Percentiles rank a stretch among this genome's conserved stretches.
phyloP scores from a whole-genome alignment of 2,797 vertebrate species.

The Parauchenoglanis ngamensis region DNA sequence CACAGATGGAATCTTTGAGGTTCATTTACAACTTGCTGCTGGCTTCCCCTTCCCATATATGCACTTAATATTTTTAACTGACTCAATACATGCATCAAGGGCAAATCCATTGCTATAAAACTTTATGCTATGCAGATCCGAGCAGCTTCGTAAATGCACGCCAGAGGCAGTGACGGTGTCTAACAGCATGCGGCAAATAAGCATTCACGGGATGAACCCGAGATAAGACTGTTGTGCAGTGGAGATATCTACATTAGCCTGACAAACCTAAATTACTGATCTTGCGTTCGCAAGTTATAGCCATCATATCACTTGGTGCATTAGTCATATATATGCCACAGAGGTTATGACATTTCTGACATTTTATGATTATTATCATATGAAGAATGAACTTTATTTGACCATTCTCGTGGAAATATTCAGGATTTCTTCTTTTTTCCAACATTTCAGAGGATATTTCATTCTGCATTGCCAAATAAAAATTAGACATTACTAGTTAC shows the following conservation, averaged over 20 bases:
- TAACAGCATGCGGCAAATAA: slow-evolving; percentile 43
- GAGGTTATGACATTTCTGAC: neutral
- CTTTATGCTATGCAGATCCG: slow-evolving; percentile 37
- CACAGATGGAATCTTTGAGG: slow-evolving; percentile 38
- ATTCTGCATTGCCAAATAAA: neutral
- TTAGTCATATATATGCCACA: neutral
- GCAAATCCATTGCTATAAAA: slow-evolving; percentile 37
- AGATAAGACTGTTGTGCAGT: slow-evolving; percentile 9
- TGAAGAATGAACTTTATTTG: slow-evolving; percentile 1
- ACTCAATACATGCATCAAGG: slow-evolving; percentile 52
- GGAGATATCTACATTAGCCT: neutral
- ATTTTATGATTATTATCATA: neutral
- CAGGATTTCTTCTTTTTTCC: neutral
- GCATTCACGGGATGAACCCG: slow-evolving; percentile 6
- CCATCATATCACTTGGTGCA: neutral
- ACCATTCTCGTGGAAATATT: neutral
- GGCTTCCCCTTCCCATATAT: slow-evolving; percentile 28
- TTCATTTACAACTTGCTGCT: slow-evolving; percentile 32
- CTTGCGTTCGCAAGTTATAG: neutral
- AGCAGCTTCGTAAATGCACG: slow-evolving; percentile 28
- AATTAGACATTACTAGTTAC: neutral
- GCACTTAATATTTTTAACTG: slow-evolving; percentile 44
- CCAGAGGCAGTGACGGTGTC: slow-evolving; percentile 25
- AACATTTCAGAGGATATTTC: neutral
- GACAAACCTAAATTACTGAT: slow-evolving; percentile 23